Base-by-base conservation (phyloP, 2,888 invertebrate genomes). In the Mesoligia furuncula region DNA sequence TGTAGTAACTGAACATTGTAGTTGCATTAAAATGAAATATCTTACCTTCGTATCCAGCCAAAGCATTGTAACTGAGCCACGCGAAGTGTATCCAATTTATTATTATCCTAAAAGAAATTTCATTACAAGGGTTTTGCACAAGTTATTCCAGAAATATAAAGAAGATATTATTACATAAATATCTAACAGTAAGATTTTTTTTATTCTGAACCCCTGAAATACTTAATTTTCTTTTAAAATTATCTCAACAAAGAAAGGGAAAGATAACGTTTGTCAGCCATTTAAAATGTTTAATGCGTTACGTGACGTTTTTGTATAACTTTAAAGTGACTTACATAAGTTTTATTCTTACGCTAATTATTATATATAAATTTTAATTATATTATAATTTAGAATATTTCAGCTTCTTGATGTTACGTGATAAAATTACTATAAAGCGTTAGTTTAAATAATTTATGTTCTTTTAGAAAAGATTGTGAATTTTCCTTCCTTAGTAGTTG, bases 351-450 rank as follows among this genome's bases (percentile, higher is more conserved):
- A 88, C 9, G 13, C 80, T 89, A 87, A 77, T 81, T 89, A 80
- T 79, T 83, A 79, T 76, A 74, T 72, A 89, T 87, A 87, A 84
- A 90, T 88, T 80, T 82, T 82, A 88, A 84, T 92, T 93, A 77
- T 92, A 93, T 90, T 90, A 92, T 95, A 95, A 95, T 95, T 95
- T 95, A 95, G 95, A 95, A 95, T 95, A 94, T 94, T 93, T 94
- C 90, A 92, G 91, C 91, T 88, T 92, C 87, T 90, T 88, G 89
- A 91, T 91, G 89, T 91, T 88, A 92, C 87, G 88, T 94, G 92
- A 92, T 94, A 93, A 92, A 85, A 91, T 91, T 90, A 93, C 93
- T 92, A 93, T 95, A 95, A 95, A 95, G 95, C 95, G 95, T 94
- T 93, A 90, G 88, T 91, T 92, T 91, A 86, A 87, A 88, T 80